Base-by-base conservation (phyloP, 2,113 vertebrate species). In the Pardalotus punctatus region DNA sequence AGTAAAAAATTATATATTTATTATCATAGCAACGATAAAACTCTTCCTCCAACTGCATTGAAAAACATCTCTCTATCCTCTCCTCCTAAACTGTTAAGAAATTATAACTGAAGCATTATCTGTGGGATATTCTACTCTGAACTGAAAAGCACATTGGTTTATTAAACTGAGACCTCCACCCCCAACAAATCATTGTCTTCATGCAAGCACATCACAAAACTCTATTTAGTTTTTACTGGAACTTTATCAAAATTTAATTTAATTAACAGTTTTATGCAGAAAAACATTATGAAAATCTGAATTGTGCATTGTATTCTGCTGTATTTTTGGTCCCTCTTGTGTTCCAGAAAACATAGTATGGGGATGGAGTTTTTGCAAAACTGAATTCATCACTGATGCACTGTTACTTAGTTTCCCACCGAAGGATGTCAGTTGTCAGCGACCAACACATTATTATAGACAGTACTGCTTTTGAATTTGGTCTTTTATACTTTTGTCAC, bases 21-120 rank as follows among this genome's bases (percentile, higher is more conserved):
- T 97, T 95, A 58, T 87, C 33, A 86, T 80, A 93, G 95, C 85
- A 93, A 94, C 71, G 33, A 33, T 66, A 70, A 85, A 67, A n/a
- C 43, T 64, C 47, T 86, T 82, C 9, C 11, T 15, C 33, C 42
- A 65, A 19, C 17, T 38, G 12, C 6, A 36, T 14, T 90, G 64
- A 85, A 69, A 86, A 77, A 31, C 51, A 36, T 56, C 54, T 89
- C 33, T 60, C 42, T 94, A 27, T 69, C 38, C 23, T 56, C 40
- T 86, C 8, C 22, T 88, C 22, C 33, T 54, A 6, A 71, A 65
- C 27, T 2, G 3, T 61, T 69, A 65, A 83, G 62, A 95, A 90
- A 40, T 79, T 47, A 84, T 35, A 61, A 50, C 53, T 73, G 83
- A 93, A 88, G 38, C 38, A 91, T 40, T 64, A 56, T 33, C 28